These are phyloP conservation scores for Choreutis nemorana DNA, from an alignment of 2,888 invertebrate species.

Conservation along the genomic window DNA sequence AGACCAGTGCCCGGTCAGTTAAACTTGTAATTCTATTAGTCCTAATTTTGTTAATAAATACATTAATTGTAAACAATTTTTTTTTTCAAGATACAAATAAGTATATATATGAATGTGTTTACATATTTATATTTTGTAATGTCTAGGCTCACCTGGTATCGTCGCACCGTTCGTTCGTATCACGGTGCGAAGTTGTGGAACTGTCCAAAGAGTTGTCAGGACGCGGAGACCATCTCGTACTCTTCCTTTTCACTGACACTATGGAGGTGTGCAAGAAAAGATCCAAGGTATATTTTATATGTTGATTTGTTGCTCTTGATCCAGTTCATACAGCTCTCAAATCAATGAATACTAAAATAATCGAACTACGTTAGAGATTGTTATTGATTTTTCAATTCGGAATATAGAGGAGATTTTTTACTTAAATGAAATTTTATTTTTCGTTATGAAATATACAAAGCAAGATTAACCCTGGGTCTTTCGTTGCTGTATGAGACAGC, in stretches of 20 bases:
- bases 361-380: too few species aligned
- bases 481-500: too few species aligned
- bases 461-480: too few species aligned
- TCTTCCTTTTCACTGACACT: slow-evolving; percentile 94
- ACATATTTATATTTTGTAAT: background rate
- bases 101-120: background rate
- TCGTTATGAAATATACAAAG: too few species aligned
- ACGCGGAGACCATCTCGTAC: slow-evolving; percentile 84
- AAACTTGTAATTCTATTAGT: background rate
- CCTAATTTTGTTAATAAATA: background rate
- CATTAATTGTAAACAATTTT: background rate
- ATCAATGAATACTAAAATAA: too few species aligned
- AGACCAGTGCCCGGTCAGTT: slow-evolving; percentile 90
- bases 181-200: slow-evolving; percentile 89
- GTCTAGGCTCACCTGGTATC: slow-evolving; percentile 87
- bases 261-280: slow-evolving; percentile 91
- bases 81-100: background rate
- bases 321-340: background rate
- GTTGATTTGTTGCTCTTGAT: background rate
- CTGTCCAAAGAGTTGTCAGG: slow-evolving; percentile 84
- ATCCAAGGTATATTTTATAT: slow-evolving; percentile 70
- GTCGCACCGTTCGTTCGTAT: slow-evolving; percentile 89
- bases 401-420: too few species aligned
- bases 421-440: too few species aligned
- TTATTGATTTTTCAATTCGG: too few species aligned